Evolutionary conservation across 2,113 vertebrate genomes (phyloP).

Genomic region (Corythoichthys intestinalis): DNA sequence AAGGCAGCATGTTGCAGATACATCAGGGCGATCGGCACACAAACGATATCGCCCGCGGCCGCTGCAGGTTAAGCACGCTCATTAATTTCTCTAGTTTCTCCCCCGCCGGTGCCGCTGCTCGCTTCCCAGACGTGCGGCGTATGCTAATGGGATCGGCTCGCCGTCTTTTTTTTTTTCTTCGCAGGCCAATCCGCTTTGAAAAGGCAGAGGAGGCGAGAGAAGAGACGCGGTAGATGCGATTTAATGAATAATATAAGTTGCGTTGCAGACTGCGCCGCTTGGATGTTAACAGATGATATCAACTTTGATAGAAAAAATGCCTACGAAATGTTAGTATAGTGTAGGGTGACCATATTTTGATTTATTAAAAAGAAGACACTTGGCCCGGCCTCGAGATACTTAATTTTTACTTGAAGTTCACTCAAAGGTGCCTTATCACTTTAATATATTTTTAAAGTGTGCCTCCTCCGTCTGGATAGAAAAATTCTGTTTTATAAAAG

Average conservation of each 20-base stretch:
- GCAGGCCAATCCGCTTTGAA: slow-evolving; percentile 17
- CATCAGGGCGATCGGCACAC: slow-evolving; percentile 10
- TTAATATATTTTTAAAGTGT: too few relatives aligned
- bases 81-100: slow-evolving; percentile 58
- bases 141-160: slow-evolving; percentile 45
- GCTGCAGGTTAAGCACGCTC: slow-evolving; percentile 57
- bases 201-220: slow-evolving; percentile 16
- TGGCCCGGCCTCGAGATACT: too few relatives aligned
- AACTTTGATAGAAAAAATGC: not conserved
- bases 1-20: slow-evolving; percentile 23
- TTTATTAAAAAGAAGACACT: too few relatives aligned
- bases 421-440: too few relatives aligned
- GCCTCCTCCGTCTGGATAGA: too few relatives aligned
- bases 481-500: too few relatives aligned
- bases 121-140: slow-evolving; percentile 50
- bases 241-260: slow-evolving; percentile 15
- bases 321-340: too few relatives aligned
- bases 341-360: too few relatives aligned
- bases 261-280: not conserved
- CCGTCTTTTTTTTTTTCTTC: slow-evolving; percentile 13
- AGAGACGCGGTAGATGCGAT: slow-evolving; percentile 10
- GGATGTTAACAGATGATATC: not conserved
- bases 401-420: too few relatives aligned
- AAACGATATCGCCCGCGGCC: slow-evolving; percentile 35
- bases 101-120: slow-evolving; percentile 31